Percentiles rank a stretch among this genome's conserved stretches.
These are phyloP conservation scores for Crioceris asparagi DNA, from an alignment of 2,888 invertebrate genomes.

Conservation along the genomic window DNA sequence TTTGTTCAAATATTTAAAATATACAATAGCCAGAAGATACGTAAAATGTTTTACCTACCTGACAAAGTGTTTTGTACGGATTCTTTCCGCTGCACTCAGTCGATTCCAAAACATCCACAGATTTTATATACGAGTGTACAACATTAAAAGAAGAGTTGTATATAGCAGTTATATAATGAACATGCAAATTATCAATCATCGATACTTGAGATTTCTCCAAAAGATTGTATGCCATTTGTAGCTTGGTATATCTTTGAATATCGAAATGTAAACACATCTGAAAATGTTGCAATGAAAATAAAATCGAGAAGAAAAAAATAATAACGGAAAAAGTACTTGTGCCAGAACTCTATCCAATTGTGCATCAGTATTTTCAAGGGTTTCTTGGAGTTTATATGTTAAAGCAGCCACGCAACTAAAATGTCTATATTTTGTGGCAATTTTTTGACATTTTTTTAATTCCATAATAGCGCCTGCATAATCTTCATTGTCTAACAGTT, in stretches of 20 bases:
- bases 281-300: no score
- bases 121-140: conserved; percentile 42
- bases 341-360: conserved; percentile 80
- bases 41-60: conserved; percentile 30
- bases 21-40: neutral
- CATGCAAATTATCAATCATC: conserved; percentile 82
- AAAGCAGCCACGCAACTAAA: conserved; percentile 87
- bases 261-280: conserved; percentile 63
- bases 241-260: conserved; percentile 62
- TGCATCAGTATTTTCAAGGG: conserved; percentile 81
- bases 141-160: conserved; percentile 62
- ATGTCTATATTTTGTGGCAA: conserved; percentile 74
- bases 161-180: conserved; percentile 89
- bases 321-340: conserved; percentile 40
- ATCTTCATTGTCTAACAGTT: conserved; percentile 70
- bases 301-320: no score
- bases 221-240: conserved; percentile 79
- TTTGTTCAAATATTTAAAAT: neutral
- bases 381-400: conserved; percentile 78
- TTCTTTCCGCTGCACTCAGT: conserved; percentile 47
- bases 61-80: conserved; percentile 76
- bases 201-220: conserved; percentile 87
- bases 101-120: conserved; percentile 28
- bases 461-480: conserved; percentile 86
- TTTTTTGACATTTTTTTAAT: conserved; percentile 76